These are phyloP conservation scores for Nomada hirtipes DNA, from an alignment of 2,888 invertebrate species.

Conservation along the genomic window DNA sequence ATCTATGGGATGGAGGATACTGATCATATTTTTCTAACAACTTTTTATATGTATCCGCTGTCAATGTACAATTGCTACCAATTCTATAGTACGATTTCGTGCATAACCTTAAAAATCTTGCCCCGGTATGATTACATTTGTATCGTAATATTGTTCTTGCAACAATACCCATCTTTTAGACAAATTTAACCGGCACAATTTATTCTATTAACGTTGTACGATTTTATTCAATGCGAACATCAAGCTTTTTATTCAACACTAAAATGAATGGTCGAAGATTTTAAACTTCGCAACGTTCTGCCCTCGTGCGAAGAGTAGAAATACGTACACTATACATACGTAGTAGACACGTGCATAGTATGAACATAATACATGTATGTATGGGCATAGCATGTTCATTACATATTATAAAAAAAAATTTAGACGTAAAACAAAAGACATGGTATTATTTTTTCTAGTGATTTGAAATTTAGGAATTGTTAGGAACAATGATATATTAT, in stretches of 20 bases:
- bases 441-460: background rate
- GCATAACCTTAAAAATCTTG: conserved; percentile 22
- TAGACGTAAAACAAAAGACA: too few relatives aligned
- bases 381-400: background rate
- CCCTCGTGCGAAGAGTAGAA: background rate
- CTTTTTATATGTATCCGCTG: background rate
- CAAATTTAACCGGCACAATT: background rate
- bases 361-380: background rate
- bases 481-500: too few relatives aligned
- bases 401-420: too few relatives aligned
- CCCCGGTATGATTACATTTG: background rate
- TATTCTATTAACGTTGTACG: background rate
- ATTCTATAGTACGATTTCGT: background rate
- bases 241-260: background rate
- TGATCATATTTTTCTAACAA: background rate
- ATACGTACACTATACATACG: background rate
- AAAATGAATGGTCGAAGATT: conserved; percentile 16
- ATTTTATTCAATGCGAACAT: background rate
- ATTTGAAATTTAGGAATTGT: too few relatives aligned
- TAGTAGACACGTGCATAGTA: background rate
- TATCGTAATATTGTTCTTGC: background rate
- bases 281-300: too few relatives aligned
- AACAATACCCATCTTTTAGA: background rate
- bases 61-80: background rate
- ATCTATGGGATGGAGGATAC: background rate